phyloP scores from a whole-genome alignment of 2,113 vertebrate species.

The Felis catus region DNA sequence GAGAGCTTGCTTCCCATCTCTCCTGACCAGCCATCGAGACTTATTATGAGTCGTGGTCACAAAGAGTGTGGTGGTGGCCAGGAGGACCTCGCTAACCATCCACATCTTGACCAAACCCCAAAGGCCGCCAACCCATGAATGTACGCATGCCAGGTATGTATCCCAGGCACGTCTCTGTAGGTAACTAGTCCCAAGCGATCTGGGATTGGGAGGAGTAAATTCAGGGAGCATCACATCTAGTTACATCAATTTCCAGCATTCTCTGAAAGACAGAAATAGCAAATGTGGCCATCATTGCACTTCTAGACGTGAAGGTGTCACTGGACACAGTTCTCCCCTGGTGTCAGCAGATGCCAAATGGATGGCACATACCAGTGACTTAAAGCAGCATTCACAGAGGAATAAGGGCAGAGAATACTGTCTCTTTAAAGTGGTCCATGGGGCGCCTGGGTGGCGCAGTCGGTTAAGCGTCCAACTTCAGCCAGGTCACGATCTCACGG shows the following conservation, averaged over 20 bases:
- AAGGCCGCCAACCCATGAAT: background rate
- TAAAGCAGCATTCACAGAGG: background rate
- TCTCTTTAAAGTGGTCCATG: background rate
- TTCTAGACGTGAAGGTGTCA: background rate
- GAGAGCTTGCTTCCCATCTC: background rate
- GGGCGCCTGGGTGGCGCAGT: too few species aligned
- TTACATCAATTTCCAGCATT: background rate
- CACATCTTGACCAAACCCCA: background rate
- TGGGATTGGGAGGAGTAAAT: background rate
- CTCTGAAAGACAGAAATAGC: background rate
- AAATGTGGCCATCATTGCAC: background rate
- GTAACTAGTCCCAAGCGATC: background rate
- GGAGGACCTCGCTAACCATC: background rate
- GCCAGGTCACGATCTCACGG: too few species aligned
- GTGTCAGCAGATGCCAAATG: too few species aligned
- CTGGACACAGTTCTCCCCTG: background rate
- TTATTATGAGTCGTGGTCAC: background rate
- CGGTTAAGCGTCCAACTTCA: too few species aligned
- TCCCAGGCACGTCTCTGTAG: too few species aligned
- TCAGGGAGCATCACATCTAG: background rate
- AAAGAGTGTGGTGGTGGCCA: accelerated
- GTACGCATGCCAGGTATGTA: accelerated
- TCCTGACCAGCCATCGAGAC: background rate
- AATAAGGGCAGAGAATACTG: background rate
- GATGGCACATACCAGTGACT: background rate